phyloP scores from a whole-genome alignment of 2,888 invertebrate species.

The Agrotis puta region DNA sequence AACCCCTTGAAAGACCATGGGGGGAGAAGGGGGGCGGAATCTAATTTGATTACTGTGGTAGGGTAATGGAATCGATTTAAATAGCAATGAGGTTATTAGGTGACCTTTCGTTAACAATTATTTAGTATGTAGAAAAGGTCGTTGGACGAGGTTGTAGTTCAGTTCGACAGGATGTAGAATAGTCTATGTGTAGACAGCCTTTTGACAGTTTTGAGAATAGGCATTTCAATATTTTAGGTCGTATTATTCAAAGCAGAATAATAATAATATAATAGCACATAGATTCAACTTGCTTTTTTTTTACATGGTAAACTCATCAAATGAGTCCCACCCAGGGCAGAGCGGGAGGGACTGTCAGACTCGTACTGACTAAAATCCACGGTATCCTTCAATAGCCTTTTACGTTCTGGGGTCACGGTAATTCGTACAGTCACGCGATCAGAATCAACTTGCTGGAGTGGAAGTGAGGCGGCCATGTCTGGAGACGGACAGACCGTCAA shows the following conservation, averaged over 20 bases:
- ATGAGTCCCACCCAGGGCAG: no score
- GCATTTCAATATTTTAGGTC: neutral
- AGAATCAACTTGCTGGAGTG: no score
- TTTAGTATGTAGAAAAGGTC: constrained; percentile 28
- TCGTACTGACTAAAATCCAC: no score
- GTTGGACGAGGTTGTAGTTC: constrained; percentile 4
- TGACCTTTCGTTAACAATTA: constrained; percentile 38
- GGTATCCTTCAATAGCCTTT: no score
- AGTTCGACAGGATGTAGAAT: constrained; percentile 10
- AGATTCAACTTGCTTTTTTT: no score
- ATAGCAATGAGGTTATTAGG: constrained; percentile 59
- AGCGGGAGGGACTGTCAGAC: no score
- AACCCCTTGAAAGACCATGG: constrained; percentile 47
- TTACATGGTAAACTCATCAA: no score
- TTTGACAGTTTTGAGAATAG: neutral
- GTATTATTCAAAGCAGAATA: neutral
- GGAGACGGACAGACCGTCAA: no score
- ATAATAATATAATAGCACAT: no score
- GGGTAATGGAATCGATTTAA: constrained; percentile 68
- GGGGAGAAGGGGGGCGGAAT: neutral
- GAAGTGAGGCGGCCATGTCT: no score
- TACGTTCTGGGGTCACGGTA: no score
- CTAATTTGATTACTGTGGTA: constrained; percentile 72
- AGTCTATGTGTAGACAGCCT: constrained; percentile 7
- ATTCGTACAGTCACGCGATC: no score